Conservation (phyloP, 1,140 invertebrate genomes). For the Lordiphosa stackelbergi region DNA sequence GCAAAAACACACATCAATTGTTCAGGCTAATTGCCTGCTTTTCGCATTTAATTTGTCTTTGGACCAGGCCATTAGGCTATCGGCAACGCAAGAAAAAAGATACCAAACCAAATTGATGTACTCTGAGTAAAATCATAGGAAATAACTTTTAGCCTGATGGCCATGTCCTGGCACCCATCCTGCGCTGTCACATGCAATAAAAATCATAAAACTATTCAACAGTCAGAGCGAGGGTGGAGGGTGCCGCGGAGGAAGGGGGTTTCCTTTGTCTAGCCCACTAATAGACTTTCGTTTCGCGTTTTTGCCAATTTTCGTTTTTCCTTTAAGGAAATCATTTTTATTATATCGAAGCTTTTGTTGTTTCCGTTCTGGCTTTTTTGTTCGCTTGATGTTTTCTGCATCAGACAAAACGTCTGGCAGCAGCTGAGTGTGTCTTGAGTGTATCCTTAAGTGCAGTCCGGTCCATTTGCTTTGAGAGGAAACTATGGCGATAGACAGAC, state of each 20-base stretch:
- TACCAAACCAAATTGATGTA: neutral
- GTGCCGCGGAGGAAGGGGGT: neutral
- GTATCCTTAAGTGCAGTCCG: constrained; percentile 58
- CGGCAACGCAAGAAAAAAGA: constrained; percentile 36
- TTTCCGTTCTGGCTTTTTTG: constrained; percentile 53
- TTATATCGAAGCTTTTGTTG: constrained; percentile 73
- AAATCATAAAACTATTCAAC: constrained; percentile 72
- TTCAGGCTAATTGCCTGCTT: constrained; percentile 27
- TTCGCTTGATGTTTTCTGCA: constrained; percentile 4
- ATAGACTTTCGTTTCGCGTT: constrained; percentile 62
- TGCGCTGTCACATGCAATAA: constrained; percentile 62
- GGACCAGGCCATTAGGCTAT: constrained; percentile 56
- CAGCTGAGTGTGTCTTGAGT: constrained; percentile 33
- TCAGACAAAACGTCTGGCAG: constrained; percentile 48
- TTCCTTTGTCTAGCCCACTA: constrained; percentile 63
- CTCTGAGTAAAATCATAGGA: constrained; percentile 17
- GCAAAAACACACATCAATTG: constrained; percentile 12
- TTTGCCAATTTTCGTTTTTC: constrained; percentile 66
- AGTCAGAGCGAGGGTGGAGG: constrained; percentile 5
- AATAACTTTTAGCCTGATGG: constrained; percentile 38
- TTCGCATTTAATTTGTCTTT: constrained; percentile 57
- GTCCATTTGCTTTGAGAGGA: constrained; percentile 27
- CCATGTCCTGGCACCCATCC: constrained; percentile 31
- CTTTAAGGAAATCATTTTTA: constrained; percentile 71
- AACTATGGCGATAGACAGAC: neutral